Percentiles rank a stretch among this genome's conserved stretches.
Conservation (phyloP, 2,888 invertebrate species). For the Drosophila multiciliata region DNA sequence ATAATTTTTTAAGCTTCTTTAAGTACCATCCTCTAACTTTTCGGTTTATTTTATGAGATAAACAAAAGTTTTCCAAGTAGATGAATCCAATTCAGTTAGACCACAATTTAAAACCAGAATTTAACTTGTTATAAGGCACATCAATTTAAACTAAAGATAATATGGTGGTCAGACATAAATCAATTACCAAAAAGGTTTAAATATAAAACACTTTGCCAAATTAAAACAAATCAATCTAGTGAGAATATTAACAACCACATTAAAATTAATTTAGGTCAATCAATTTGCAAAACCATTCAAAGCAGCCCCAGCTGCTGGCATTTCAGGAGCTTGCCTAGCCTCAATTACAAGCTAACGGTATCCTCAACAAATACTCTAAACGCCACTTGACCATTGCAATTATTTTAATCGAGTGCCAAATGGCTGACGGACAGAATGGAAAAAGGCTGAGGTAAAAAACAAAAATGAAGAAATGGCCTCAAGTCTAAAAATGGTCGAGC, state of each 20-base stretch:
- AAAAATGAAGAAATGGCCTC: conserved; percentile 30
- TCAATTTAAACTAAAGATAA: background rate
- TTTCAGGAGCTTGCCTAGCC: conserved; percentile 14
- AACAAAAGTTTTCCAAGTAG: background rate
- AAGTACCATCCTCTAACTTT: background rate
- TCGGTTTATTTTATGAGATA: background rate
- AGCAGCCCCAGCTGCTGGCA: background rate
- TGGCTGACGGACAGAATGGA: conserved; percentile 9
- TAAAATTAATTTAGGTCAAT: background rate
- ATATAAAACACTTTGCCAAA: background rate
- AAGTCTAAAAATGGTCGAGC: conserved; percentile 26
- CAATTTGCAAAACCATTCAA: background rate
- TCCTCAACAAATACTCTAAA: conserved; percentile 16
- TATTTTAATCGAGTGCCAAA: conserved; percentile 57
- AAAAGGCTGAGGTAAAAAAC: conserved; percentile 4
- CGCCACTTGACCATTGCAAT: conserved; percentile 45
- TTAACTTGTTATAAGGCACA: background rate
- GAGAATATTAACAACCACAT: too few species aligned
- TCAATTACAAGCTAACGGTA: conserved; percentile 22
- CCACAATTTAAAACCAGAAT: background rate
- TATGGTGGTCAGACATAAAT: background rate
- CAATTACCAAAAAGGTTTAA: background rate
- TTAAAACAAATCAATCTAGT: background rate
- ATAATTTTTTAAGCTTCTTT: background rate
- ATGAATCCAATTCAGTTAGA: background rate